Evolutionary conservation across 2,797 vertebrate genomes (phyloP).

Genomic region (Chiropotes sagulatus): DNA sequence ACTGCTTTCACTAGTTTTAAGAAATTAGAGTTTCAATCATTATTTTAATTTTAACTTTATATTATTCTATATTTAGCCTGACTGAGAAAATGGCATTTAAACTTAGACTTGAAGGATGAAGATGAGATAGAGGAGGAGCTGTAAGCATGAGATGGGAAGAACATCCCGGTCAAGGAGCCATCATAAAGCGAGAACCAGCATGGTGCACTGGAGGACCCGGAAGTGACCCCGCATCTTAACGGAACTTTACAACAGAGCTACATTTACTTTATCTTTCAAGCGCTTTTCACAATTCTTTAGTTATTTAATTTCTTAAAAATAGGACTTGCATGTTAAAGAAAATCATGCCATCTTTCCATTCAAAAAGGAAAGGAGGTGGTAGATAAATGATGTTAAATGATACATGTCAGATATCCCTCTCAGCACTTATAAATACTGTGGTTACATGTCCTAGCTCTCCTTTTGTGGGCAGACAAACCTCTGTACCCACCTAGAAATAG

Average conservation of each 20-base stretch:
- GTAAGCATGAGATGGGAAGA: background rate
- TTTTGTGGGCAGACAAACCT: background rate
- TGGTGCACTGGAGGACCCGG: background rate
- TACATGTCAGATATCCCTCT: background rate
- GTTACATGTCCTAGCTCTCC: background rate
- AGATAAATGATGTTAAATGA: background rate
- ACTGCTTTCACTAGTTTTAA: background rate
- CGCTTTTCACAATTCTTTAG: background rate
- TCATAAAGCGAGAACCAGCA: background rate
- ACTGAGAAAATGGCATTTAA: background rate
- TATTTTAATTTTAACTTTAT: conserved; percentile 12
- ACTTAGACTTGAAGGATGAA: background rate
- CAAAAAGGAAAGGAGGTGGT: background rate
- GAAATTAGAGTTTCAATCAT: background rate
- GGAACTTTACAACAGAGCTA: background rate
- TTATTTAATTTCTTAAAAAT: background rate
- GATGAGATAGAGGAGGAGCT: background rate
- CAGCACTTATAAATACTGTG: background rate
- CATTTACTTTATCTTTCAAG: background rate
- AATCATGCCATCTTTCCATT: background rate
- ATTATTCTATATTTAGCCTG: background rate
- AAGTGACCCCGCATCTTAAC: background rate
- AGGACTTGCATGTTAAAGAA: background rate
- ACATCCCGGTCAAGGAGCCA: background rate
- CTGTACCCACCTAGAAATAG: background rate